phyloP scores from a whole-genome alignment of 2,113 vertebrate genomes.

The Amazona guildingii region DNA sequence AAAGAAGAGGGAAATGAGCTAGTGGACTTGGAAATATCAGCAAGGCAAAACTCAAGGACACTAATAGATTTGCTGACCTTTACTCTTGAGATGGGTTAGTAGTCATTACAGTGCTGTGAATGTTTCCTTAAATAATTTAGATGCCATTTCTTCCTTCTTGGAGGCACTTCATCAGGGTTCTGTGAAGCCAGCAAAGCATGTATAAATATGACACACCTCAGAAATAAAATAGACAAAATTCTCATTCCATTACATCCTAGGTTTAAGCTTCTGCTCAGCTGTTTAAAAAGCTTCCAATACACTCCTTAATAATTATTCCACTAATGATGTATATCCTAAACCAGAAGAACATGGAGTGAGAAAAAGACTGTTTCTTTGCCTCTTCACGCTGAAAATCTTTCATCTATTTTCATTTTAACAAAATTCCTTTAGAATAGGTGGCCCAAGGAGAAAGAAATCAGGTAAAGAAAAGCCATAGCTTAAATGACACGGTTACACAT shows the following conservation, averaged over 20 bases:
- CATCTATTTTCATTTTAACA: background rate
- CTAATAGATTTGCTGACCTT: slow-evolving; percentile 39
- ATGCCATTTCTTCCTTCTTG: background rate
- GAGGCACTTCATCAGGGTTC: slow-evolving; percentile 22
- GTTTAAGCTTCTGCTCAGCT: background rate
- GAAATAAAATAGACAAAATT: slow-evolving; percentile 5
- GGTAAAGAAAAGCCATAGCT: background rate
- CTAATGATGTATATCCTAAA: background rate
- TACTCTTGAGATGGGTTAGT: background rate
- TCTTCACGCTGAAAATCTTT: background rate
- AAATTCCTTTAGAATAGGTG: background rate
- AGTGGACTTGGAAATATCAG: slow-evolving; percentile 41
- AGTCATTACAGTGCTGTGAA: background rate
- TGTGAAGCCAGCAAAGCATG: slow-evolving; percentile 15
- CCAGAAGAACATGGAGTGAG: background rate
- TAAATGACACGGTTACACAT: background rate
- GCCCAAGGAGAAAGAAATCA: background rate
- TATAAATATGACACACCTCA: background rate
- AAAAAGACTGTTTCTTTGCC: background rate
- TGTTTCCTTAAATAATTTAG: slow-evolving; percentile 55
- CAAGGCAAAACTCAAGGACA: slow-evolving; percentile 1
- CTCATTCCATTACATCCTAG: background rate
- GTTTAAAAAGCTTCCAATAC: background rate
- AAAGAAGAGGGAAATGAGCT: background rate
- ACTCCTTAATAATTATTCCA: background rate